Percentiles rank a stretch among this genome's conserved stretches.
Conservation (phyloP, 2,888 invertebrate genomes). For the Plemyria rubiginata region DNA sequence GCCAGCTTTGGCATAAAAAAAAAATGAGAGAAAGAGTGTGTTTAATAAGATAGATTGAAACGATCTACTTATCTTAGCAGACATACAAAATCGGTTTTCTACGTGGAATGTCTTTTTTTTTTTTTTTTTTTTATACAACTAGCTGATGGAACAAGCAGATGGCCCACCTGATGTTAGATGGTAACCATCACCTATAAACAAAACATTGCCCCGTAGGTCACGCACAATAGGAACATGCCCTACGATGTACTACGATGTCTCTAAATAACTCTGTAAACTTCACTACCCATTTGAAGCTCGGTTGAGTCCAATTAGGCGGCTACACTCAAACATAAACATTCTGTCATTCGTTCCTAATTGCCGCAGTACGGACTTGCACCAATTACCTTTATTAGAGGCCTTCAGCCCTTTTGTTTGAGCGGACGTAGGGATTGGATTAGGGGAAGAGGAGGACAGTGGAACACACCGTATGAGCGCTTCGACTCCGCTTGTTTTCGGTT, state of each 20-base stretch:
- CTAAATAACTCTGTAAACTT: not conserved
- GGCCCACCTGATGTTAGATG: no score
- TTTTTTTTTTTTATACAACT: no score
- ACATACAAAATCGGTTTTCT: no score
- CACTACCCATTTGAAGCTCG: slow-evolving; percentile 17
- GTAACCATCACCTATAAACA: no score
- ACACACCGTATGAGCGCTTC: not conserved
- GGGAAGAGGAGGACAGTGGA: slow-evolving; percentile 12
- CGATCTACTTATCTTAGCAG: no score
- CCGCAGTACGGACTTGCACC: slow-evolving; percentile 55
- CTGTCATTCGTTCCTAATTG: slow-evolving; percentile 56
- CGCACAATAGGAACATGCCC: no score
- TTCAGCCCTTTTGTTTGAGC: slow-evolving; percentile 55
- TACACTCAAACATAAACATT: slow-evolving; percentile 33
- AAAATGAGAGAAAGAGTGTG: no score
- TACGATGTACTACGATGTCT: no score
- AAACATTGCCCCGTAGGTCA: no score
- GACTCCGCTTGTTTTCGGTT: not conserved
- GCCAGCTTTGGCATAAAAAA: no score
- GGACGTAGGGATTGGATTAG: slow-evolving; percentile 32
- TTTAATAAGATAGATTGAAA: no score
- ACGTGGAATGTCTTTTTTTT: not conserved
- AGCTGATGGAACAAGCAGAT: no score
- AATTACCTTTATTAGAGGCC: slow-evolving; percentile 73
- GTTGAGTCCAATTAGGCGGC: slow-evolving; percentile 28